Evolutionary conservation across 1,140 invertebrate species (phyloP), one percentile per base, ranked within the genome.

Genomic region (Nasonia longicornis): DNA sequence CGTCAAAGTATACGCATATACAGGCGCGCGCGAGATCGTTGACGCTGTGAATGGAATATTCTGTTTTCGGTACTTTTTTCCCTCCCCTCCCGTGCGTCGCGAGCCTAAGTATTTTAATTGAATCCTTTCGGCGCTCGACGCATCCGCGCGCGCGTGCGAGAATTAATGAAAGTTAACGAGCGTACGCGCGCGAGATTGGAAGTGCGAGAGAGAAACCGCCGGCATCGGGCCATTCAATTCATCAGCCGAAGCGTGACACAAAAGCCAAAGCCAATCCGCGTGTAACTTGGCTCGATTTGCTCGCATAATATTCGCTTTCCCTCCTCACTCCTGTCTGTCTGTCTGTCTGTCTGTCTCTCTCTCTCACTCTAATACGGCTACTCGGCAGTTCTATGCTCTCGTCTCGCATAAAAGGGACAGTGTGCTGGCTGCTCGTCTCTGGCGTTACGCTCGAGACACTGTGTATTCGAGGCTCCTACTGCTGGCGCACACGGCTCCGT

Each of bases 331-430:
- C 26, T 26, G 26, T 26, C 26, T 26, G 26, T 26, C 26, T 26
- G 35, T 8, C 20, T 4, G 35, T 22, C 22, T 26, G 26, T 26
- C 26, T 26, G 22, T 22, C 7, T 63, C 14, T 26, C 48, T 58
- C 45, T 4, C 45, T 74, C 20, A 45, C 42, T 73, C 52, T 52
- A 22, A 67, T 67, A 67, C 64, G 64, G n/a, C 67, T 38, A 70
- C 31, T 35, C 16, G 67, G 38, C 71, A 26, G 71, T 3, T 20
- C 14, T 42, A 11, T 7, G 38, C 38, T 45, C 42, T 12, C 10
- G 31, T 16, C n/a, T 77, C 75, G 75, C 11, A 63, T 74, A 74
- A 74, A 75, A 75, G 73, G 45, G 14, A 31, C 52, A 20, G 26
- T 35, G 3, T 1, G 22, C 42, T 64, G 8, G 42, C 45, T 22